Evolutionary conservation across 2,797 vertebrate genomes (phyloP), one percentile per base, ranked within the genome.

Genomic region (Acanthurus leucopareius): DNA sequence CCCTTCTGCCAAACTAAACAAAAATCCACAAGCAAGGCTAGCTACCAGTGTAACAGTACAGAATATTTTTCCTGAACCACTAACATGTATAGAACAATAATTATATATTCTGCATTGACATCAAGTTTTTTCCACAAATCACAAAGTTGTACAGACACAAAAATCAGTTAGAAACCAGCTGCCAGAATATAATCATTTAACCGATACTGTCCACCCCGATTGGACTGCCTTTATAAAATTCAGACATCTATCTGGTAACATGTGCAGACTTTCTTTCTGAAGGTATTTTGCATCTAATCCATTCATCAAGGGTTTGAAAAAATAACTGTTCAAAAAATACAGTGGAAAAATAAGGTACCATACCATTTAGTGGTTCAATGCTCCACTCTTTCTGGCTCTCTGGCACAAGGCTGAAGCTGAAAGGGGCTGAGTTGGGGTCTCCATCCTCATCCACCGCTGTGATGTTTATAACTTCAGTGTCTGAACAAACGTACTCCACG

Each of bases 371-470:
- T 8, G 53, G 86, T 49, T 88, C 80, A 73, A 97, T 77, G 25
- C 79, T 90, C 97, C 96, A 97, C 0, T 93, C 40, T 61, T 92
- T 75, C 42, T 75, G 84, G 28, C 77, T 95, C 16, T 79, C n/a
- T 5, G 93, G 91, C 51, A 95, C n/a, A 20, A 97, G 10, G 7
- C 53, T 80, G 81, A 97, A 97, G 16, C 54, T 88, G 68, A 97
- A 93, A 1, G 97, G 97, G 44, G 86, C 86, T 22, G 95, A 94
- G 57, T 96, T 86, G 4, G 91, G 95, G 67, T 90, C 63, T 1
- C 79, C 76, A 48, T 97, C 97, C 28, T 17, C 25, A 84, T 97
- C 97, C 13, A 2, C 2, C 3, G 95, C 96, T 1, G 93, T 96
- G 67, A 97, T 71, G 5, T 94, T 87, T 77, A 97, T 65, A 7